phyloP scores from a whole-genome alignment of 2,888 invertebrate genomes.

The Choreutis nemorana region DNA sequence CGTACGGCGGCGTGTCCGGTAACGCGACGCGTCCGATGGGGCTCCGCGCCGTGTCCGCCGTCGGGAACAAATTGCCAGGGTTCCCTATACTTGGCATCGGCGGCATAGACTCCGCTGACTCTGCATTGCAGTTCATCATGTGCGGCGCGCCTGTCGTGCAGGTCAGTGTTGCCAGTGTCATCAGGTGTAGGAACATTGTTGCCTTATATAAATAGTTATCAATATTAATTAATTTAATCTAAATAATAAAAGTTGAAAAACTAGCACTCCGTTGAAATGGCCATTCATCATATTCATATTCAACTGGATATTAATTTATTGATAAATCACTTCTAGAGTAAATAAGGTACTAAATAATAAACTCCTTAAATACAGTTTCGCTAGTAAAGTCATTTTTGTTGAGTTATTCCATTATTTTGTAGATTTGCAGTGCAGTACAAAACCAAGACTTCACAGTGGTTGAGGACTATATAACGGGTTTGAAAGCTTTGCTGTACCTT shows the following conservation, averaged over 20 bases:
- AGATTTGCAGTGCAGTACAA: constrained; percentile 95
- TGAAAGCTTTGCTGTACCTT: constrained; percentile 87
- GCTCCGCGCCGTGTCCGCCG: constrained; percentile 87
- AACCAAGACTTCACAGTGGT: constrained; percentile 98
- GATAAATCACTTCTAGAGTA: no score
- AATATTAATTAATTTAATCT: no score
- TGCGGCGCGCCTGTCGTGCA: constrained; percentile 94
- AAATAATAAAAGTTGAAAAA: no score
- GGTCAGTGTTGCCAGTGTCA: constrained; percentile 61
- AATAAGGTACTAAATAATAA: no score
- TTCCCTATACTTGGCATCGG: constrained; percentile 96
- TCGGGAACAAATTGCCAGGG: constrained; percentile 83
- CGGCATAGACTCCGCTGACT: constrained; percentile 96
- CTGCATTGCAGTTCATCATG: constrained; percentile 92
- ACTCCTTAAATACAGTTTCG: no score
- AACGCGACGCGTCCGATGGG: constrained; percentile 97
- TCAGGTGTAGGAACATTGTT: neutral
- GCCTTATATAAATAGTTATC: no score
- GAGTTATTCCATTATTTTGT: no score
- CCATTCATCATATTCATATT: no score
- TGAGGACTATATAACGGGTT: constrained; percentile 91
- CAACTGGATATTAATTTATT: no score
- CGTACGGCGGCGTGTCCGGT: constrained; percentile 94
- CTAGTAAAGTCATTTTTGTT: no score
- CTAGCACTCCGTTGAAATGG: no score